Evolutionary conservation across 2,888 invertebrate genomes (phyloP).

Genomic region (Volucella inanis): DNA sequence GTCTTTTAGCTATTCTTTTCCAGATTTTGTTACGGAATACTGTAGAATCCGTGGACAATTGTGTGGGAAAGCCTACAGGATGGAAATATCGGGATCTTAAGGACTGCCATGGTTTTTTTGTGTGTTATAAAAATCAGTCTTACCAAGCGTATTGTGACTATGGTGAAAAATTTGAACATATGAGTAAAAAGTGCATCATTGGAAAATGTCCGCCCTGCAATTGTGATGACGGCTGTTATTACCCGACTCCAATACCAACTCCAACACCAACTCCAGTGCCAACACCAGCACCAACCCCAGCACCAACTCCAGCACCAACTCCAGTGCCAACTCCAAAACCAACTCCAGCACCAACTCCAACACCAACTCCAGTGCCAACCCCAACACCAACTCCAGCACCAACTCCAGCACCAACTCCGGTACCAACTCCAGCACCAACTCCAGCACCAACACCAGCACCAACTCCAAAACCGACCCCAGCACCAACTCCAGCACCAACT

Average conservation of each 20-base stretch:
- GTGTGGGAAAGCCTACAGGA: constrained; percentile 5
- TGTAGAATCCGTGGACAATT: too few relatives aligned
- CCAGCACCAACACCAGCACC: constrained; percentile 2
- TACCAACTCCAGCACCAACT: background rate
- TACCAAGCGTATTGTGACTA: constrained; percentile 46
- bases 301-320: constrained; percentile 7
- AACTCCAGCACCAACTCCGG: constrained; percentile 26
- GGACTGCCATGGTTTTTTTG: constrained; percentile 71
- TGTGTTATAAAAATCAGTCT: constrained; percentile 43
- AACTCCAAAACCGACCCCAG: background rate
- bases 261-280: background rate
- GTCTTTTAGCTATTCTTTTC: too few relatives aligned
- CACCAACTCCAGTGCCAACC: background rate
- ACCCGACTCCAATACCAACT: background rate
- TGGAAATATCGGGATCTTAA: constrained; percentile 55
- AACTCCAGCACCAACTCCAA: background rate
- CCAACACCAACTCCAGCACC: constrained; percentile 20
- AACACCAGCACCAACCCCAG: background rate
- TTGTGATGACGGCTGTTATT: constrained; percentile 13
- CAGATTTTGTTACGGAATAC: too few relatives aligned
- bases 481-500: background rate
- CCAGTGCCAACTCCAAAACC: background rate
- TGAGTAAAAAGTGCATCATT: constrained; percentile 33
- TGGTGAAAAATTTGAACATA: constrained; percentile 58
- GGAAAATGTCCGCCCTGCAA: constrained; percentile 74